phyloP scores from a whole-genome alignment of 2,113 vertebrate species.

The Ictalurus furcatus region DNA sequence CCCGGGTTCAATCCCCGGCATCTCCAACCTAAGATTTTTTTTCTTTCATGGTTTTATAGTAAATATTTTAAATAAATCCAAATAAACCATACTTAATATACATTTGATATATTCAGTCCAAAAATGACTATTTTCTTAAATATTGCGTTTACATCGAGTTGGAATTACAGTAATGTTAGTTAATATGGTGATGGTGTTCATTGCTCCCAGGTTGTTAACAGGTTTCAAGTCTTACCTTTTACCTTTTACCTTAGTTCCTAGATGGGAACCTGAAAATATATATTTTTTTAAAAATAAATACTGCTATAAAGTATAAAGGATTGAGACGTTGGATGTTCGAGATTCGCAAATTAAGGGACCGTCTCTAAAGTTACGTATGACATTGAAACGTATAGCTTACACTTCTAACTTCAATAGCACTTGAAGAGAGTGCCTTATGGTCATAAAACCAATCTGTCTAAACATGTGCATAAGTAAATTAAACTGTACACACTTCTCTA shows the following conservation, averaged over 20 bases:
- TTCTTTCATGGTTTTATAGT: not conserved
- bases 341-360: too few relatives aligned
- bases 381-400: too few relatives aligned
- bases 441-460: too few relatives aligned
- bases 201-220: not conserved
- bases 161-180: not conserved
- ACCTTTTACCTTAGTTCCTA: not conserved
- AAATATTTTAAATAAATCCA: not conserved
- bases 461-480: too few relatives aligned
- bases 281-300: not conserved
- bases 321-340: too few relatives aligned
- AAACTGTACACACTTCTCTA: too few relatives aligned
- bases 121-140: not conserved
- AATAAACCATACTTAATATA: not conserved
- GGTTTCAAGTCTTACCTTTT: not conserved
- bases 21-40: conserved; percentile 46
- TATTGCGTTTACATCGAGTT: not conserved
- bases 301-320: too few relatives aligned
- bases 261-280: not conserved
- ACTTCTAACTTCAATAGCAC: too few relatives aligned
- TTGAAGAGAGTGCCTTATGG: too few relatives aligned
- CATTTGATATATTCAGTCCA: not conserved
- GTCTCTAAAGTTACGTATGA: too few relatives aligned
- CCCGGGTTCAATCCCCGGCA: conserved; percentile 67
- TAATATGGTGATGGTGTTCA: too few relatives aligned